phyloP scores from a whole-genome alignment of 2,888 invertebrate genomes.

The Oxycera nigricornis region DNA sequence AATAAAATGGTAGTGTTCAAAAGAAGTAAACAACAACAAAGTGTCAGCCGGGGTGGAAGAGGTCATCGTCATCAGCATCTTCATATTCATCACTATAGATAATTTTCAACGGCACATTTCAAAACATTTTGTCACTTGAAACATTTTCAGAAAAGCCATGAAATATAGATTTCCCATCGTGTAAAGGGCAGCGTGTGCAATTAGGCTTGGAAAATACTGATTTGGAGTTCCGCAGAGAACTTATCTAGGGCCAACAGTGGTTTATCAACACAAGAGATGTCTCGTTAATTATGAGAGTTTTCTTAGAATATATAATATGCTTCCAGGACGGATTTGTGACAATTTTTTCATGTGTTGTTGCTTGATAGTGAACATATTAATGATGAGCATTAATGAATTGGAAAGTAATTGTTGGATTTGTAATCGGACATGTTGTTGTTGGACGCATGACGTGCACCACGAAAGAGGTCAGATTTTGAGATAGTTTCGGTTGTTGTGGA shows the following conservation, averaged over 20 bases:
- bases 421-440: not conserved
- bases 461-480: not conserved
- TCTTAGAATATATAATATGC: too few species aligned
- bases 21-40: conserved; percentile 5
- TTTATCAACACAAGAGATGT: not conserved
- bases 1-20: not conserved
- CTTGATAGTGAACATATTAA: not conserved
- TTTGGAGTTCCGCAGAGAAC: not conserved
- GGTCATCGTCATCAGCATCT: conserved; percentile 27
- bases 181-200: not conserved
- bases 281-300: not conserved
- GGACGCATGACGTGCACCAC: too few species aligned
- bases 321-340: too few species aligned
- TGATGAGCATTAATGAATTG: conserved; percentile 34
- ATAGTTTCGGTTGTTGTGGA: not conserved
- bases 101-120: conserved; percentile 27
- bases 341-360: too few species aligned
- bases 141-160: not conserved
- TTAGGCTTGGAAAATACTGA: conserved; percentile 1
- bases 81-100: conserved; percentile 3
- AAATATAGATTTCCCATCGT: not conserved
- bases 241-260: conserved; percentile 4
- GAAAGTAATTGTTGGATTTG: conserved; percentile 14
- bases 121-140: conserved; percentile 24
- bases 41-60: not conserved